Percentiles rank a stretch among this genome's conserved stretches.
Conservation (phyloP, 2,888 invertebrate genomes). For the Lasioglossum malachurum region DNA sequence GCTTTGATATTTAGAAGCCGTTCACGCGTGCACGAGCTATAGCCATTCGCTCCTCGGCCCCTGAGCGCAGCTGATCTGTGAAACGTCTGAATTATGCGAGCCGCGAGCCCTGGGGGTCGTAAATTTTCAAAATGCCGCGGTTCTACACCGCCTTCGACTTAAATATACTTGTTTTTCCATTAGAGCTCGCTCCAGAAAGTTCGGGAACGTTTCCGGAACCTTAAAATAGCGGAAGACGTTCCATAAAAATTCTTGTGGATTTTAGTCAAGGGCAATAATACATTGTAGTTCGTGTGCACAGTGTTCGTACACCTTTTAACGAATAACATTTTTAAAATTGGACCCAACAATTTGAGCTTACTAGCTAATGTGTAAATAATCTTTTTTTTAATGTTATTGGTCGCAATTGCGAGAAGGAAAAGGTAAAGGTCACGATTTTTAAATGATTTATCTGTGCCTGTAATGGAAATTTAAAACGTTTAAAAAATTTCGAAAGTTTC, state of each 20-base stretch:
- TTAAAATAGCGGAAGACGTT: not conserved
- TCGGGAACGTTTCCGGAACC: not conserved
- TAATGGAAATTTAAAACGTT: no score
- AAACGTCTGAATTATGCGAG: constrained; percentile 18
- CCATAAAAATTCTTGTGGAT: not conserved
- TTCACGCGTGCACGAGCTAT: not conserved
- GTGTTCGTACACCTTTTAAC: no score
- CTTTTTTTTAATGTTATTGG: no score
- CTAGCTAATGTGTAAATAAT: no score
- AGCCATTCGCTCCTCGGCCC: not conserved
- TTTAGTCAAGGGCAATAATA: no score
- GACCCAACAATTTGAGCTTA: no score
- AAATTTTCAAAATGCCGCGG: constrained; percentile 2
- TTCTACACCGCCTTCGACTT: not conserved
- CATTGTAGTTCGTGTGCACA: no score
- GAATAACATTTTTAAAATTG: no score
- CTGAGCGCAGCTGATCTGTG: constrained; percentile 19
- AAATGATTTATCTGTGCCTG: no score
- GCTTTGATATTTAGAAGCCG: not conserved
- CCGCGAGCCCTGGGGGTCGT: not conserved
- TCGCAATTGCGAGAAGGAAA: no score
- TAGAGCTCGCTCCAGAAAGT: not conserved
- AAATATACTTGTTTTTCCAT: not conserved
- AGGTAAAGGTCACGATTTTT: no score
- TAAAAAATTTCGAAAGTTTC: no score